Evolutionary conservation across 2,888 invertebrate species (phyloP), one percentile per base, ranked within the genome.

Genomic region (Cynaeus angustus): DNA sequence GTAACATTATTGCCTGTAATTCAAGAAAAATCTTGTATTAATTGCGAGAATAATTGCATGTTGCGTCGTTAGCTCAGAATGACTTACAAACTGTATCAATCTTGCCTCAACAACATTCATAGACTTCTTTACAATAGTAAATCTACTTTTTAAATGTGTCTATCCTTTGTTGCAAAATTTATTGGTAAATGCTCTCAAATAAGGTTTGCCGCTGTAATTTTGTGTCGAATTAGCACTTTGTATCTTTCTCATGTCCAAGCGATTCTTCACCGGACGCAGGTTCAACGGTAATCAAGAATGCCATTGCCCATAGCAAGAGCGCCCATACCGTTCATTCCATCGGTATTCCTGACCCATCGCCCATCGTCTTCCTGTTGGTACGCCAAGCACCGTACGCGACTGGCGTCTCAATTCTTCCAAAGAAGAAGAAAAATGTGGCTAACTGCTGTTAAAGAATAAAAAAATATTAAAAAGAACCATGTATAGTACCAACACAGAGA

Each of bases 281-380:
- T 46, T 55, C 55, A 55, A 55, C 38, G 55, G 38, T 55, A 37
- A 16, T 37, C 38, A 12, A 37, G 38, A 7, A 37, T 55, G 55
- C 55, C 55, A 55, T 37, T 55, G 55, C 55, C 55, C 55, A 55
- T 33, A 37, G 33, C 37, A 48, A 28, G 37, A 50, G 16, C 46
- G 16, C 12, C 37, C 53, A 56, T 61, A 61, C 61, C 61, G 61
- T 48, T 61, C 48, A 14, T 10, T 48, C 48, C 14, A 66, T 66
- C 66, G 46, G 66, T 66, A 66, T 66, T 66, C 66, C 45, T 37
- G 28, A 21, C 56, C 66, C 56, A 58, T 66, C 28, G 30, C 50
- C 53, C 66, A 50, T 38, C 66, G 66, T 56, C 66, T 66, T 66
- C 66, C 66, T 66, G 66, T 58, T 52, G 41, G 41, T 64, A 53